Evolutionary conservation across 2,888 invertebrate species (phyloP), one percentile per base, ranked within the genome.

Genomic region (Colletes collaris): DNA sequence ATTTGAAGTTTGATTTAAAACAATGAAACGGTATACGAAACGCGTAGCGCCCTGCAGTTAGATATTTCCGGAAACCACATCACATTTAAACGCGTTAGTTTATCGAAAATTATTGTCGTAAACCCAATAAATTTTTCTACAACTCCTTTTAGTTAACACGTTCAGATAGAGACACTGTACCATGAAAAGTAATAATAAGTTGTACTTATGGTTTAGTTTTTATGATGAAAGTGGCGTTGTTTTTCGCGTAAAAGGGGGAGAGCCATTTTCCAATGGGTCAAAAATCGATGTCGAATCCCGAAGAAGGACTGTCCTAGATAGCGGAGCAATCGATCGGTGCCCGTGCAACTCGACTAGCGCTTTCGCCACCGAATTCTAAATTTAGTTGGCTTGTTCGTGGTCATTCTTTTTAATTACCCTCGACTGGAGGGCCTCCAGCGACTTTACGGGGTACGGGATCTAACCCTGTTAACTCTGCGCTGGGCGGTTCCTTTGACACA

Each of bases 351-450:
- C 56, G 55, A 53, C 59, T 49, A 73, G n/a, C 64, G 72, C 67
- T 74, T 80, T 82, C 68, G 73, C 76, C 78, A 68, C 56, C 85
- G 78, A 81, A 71, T 81, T 81, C 83, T 85, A 81, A 83, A 85
- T 85, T 83, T 85, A 85, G 76, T 77, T 67, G 35, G 73, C 64
- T 70, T 65, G 73, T 72, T 72, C 76, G 85, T 76, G 85, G 85
- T 73, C 79, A 79, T 85, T 85, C 83, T 85, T 85, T 85, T 81
- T 85, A 83, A 79, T 83, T 81, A 83, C 83, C 76, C 81, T 46
- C 10, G 44, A 46, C 44, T 46, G 44, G 44, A 46, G 44, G 44
- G 44, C 44, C 44, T 77, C 64, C 76, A 75, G 67, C 76, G 74
- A 72, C 71, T 75, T 76, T 44, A 65, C 64, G 53, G 53, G 66